These are phyloP conservation scores for Acanthurus tractus DNA, from an alignment of 2,797 vertebrate genomes.

Conservation along the genomic window DNA sequence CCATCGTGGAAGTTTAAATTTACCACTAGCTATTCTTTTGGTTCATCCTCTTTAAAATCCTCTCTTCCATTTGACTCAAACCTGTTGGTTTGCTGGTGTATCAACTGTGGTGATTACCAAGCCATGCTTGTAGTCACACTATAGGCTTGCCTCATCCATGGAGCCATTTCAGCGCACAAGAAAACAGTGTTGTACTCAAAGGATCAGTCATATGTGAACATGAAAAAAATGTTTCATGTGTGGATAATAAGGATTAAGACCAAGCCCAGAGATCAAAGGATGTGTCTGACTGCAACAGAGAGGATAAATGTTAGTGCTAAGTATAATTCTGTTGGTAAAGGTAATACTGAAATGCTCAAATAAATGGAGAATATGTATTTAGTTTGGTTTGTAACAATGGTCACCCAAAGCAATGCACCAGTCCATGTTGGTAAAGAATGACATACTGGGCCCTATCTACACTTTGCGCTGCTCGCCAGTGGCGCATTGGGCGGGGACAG, in stretches of 20 bases:
- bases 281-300: slow-evolving; percentile 13
- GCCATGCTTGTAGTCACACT: too few species aligned
- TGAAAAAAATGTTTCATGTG: slow-evolving; percentile 86
- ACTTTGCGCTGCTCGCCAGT: too few species aligned
- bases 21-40: background rate
- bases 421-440: slow-evolving; percentile 25
- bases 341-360: slow-evolving; percentile 26
- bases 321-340: slow-evolving; percentile 19
- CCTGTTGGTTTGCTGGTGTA: slow-evolving; percentile 6
- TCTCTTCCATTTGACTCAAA: background rate
- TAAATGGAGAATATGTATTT: slow-evolving; percentile 24
- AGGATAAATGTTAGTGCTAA: slow-evolving; percentile 18
- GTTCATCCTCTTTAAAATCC: background rate
- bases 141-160: slow-evolving; percentile 74
- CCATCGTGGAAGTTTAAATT: background rate
- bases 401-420: slow-evolving; percentile 35
- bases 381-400: slow-evolving; percentile 31
- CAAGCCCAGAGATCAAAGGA: slow-evolving; percentile 63
- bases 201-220: slow-evolving; percentile 86
- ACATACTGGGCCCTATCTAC: too few species aligned
- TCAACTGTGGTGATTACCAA: too few species aligned
- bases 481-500: too few species aligned
- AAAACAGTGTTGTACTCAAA: slow-evolving; percentile 74
- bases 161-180: slow-evolving; percentile 76
- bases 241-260: slow-evolving; percentile 42